Evolutionary conservation across 2,888 invertebrate species (phyloP), one percentile per base, ranked within the genome.

Genomic region (Spodoptera littoralis): DNA sequence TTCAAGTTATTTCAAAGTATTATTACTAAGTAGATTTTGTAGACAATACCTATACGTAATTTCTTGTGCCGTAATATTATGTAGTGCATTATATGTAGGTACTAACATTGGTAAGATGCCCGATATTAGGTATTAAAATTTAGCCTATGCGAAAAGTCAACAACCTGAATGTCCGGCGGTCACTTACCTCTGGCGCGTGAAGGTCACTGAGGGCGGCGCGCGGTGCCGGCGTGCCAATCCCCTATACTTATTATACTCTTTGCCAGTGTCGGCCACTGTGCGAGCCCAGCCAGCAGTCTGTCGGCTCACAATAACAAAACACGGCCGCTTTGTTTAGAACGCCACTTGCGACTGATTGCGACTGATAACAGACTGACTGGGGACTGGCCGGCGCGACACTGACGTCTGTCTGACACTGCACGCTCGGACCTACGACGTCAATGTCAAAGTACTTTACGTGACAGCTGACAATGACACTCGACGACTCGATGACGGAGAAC

Each of bases 151-250:
- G 47, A 75, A 77, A 69, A 70, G 55, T 84, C 85, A 80, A 77
- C 83, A 85, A 86, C 84, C 87, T 82, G 46, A 65, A 65, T 18
- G 27, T 9, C 36, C 22, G 46, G 76, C 79, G 88, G 88, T 88
- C 88, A 90, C 90, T 90, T 81, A 90, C 90, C 90, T 86, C 22
- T 76, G 47, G 54, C 41, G 53, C 44, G 22, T 59, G 65, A 72
- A 70, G 68, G 60, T 69, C 74, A 65, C 68, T 8, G 36, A 58
- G 59, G 54, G 9, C 9, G 49, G 8, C 6, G 36, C 36, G 36
- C 6, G 36, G 36, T 2, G 36, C 6, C 18, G 18, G 18, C 18
- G n/a, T n/a, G n/a, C n/a, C n/a, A n/a, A n/a, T n/a, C n/a, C n/a
- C n/a, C n/a, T n/a, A n/a, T n/a, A n/a, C n/a, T n/a, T n/a, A n/a